Evolutionary conservation across 1,140 invertebrate genomes (phyloP).

Genomic region (Oryzaephilus surinamensis): DNA sequence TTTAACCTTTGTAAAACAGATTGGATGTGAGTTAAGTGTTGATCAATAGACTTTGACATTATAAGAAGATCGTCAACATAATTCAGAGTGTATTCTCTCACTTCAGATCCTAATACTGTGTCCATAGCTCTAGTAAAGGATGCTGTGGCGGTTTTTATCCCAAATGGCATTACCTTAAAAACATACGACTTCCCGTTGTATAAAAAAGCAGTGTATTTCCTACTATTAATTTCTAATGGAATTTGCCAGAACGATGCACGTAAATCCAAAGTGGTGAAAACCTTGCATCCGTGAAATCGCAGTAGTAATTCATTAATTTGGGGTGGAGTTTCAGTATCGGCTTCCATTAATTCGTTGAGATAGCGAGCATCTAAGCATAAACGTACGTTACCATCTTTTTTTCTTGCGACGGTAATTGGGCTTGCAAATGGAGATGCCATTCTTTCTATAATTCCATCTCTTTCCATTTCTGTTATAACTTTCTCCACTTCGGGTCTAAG

Average conservation of each 20-base stretch:
- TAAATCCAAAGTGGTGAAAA: conserved; percentile 6
- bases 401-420: neutral
- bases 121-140: neutral
- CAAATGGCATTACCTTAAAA: conserved; percentile 3
- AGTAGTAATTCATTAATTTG: conserved; percentile 1
- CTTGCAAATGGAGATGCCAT: conserved; percentile 1
- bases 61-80: conserved; percentile 21
- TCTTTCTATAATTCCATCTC: neutral
- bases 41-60: conserved; percentile 14
- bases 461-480: neutral
- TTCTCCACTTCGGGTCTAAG: neutral
- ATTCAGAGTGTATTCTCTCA: conserved; percentile 2
- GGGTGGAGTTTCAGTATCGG: conserved; percentile 21
- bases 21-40: conserved; percentile 24
- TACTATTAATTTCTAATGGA: conserved; percentile 6
- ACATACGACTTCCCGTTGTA: conserved; percentile 6
- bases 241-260: conserved; percentile 9
- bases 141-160: no score
- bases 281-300: neutral
- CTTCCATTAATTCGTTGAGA: conserved; percentile 17
- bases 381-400: conserved; percentile 12
- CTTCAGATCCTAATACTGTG: conserved; percentile 4
- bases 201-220: conserved; percentile 7
- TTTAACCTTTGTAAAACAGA: conserved; percentile 15
- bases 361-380: conserved; percentile 24